Evolutionary conservation across 2,888 invertebrate genomes (phyloP), one percentile per base, ranked within the genome.

Genomic region (Andrena chrysosceles): DNA sequence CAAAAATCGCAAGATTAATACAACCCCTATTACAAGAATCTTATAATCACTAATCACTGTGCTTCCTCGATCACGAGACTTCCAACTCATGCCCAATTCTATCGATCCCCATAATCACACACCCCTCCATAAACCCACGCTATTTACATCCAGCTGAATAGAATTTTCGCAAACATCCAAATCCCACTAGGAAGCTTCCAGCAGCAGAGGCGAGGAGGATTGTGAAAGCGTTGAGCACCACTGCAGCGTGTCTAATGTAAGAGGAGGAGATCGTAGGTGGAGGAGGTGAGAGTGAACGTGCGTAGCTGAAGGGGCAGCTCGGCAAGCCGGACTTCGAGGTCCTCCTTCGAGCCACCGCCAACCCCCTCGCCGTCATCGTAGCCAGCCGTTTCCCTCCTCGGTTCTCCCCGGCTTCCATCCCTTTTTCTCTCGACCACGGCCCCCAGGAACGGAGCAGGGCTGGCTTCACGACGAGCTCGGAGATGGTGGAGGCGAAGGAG

Each of bases 281-380:
- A 89, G 85, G 87, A 85, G 89, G 85, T 86, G 90, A 87, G 90
- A 90, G 91, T 89, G 91, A 90, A 89, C 85, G 91, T 84, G 89
- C 87, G 89, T 85, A 89, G 89, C 85, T 81, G 85, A 89, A 89
- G 89, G 92, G 91, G 90, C 90, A 91, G 91, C 89, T 90, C 89
- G 89, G 88, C 89, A 90, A 90, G 90, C 92, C 89, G 93, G 93
- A 93, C 93, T 91, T 90, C 86, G 92, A 91, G 90, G 90, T 88
- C 89, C 89, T 86, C 85, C 89, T 88, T 86, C 85, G 84, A 84
- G 82, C 77, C 75, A 73, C 78, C 60, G n/a, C 20, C 56, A 54
- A 10, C 62, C 74, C 77, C 67, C 85, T 62, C 72, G 52, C 74
- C 89, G 79, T 66, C 78, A 75, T 79, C 81, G 78, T 77, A 76